Evolutionary conservation across 2,888 invertebrate genomes (phyloP).

Genomic region (Slavum lentiscoides): DNA sequence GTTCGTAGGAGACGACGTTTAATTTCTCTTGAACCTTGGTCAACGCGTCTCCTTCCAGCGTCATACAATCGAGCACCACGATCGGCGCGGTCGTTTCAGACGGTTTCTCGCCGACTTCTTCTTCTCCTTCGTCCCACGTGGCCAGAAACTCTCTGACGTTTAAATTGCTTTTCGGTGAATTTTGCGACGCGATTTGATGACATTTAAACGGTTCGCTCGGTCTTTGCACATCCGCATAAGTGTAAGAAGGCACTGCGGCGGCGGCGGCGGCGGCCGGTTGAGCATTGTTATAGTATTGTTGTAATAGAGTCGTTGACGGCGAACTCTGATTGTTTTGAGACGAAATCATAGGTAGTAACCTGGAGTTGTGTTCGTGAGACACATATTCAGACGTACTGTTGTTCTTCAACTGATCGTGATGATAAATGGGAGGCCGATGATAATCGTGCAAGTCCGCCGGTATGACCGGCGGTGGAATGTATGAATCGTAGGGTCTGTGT

Average conservation of each 20-base stretch:
- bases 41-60: constrained; percentile 54
- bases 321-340: constrained; percentile 29
- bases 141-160: constrained; percentile 55
- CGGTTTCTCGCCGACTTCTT: constrained; percentile 41
- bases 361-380: not conserved
- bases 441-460: constrained; percentile 30
- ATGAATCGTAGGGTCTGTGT: constrained; percentile 30
- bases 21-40: constrained; percentile 55
- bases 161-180: constrained; percentile 43
- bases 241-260: not conserved
- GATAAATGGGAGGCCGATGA: constrained; percentile 8
- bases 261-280: not conserved
- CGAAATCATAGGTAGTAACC: not conserved
- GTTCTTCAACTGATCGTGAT: constrained; percentile 7
- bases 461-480: constrained; percentile 25
- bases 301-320: not conserved
- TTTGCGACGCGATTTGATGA: not conserved
- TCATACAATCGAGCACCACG: constrained; percentile 54
- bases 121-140: constrained; percentile 55
- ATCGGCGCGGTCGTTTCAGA: constrained; percentile 47
- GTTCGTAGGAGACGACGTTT: constrained; percentile 42
- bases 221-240: constrained; percentile 8
- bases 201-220: constrained; percentile 25
- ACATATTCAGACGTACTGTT: constrained; percentile 18
- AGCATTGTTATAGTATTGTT: constrained; percentile 32